Conservation (phyloP, 2,797 vertebrate species). For the Eulemur coronatus region DNA sequence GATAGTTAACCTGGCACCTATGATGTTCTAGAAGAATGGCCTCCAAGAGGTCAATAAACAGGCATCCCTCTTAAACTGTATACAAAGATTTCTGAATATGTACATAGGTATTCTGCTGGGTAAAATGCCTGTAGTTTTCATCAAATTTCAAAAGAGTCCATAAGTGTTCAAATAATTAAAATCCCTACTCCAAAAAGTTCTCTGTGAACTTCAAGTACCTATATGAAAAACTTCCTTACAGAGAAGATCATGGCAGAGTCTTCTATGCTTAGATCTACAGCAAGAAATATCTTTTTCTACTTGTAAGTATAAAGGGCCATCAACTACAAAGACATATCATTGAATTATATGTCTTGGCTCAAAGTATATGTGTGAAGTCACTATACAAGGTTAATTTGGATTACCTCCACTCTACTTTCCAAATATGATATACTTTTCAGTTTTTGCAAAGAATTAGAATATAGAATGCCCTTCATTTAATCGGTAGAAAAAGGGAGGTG, state of each 20-base stretch:
- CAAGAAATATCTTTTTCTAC: not conserved
- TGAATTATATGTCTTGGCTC: not conserved
- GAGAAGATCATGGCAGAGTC: not conserved
- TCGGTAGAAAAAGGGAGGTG: not conserved
- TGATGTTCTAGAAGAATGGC: not conserved
- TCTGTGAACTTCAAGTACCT: not conserved
- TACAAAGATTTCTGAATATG: not conserved
- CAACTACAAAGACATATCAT: not conserved
- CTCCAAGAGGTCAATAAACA: not conserved
- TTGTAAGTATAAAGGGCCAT: not conserved
- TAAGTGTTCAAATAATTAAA: conserved; percentile 2
- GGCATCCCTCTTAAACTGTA: not conserved
- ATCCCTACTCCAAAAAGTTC: not conserved
- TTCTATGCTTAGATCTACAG: not conserved
- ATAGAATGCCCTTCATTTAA: not conserved
- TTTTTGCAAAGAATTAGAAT: not conserved
- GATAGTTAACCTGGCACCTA: not conserved
- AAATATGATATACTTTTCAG: not conserved
- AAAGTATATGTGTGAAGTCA: not conserved
- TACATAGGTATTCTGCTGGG: not conserved
- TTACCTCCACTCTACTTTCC: not conserved
- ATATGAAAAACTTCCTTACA: not conserved
- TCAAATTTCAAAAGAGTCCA: not conserved
- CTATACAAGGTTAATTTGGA: not conserved
- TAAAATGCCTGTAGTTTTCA: not conserved